Percentiles rank a stretch among this genome's conserved stretches.
Conservation (phyloP, 2,113 vertebrate species). For the Petroica traversi region DNA sequence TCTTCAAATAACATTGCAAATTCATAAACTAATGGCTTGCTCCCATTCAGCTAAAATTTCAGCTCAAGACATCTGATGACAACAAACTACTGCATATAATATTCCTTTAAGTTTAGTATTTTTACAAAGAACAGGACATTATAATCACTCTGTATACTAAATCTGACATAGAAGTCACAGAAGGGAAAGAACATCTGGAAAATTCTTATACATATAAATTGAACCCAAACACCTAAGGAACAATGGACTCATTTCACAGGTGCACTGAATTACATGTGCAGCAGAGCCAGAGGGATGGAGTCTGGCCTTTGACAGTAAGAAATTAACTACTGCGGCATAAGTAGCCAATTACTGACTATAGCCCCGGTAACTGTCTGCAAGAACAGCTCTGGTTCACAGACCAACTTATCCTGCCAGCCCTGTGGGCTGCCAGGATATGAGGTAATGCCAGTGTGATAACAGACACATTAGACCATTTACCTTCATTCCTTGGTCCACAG, state of each 20-base stretch:
- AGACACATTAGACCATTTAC: not conserved
- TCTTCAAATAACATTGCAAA: not conserved
- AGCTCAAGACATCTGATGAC: not conserved
- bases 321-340: not conserved
- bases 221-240: not conserved
- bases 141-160: not conserved
- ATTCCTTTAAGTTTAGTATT: not conserved
- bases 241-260: not conserved
- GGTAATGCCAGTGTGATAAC: not conserved
- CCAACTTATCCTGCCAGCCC: not conserved
- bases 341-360: not conserved
- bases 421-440: not conserved
- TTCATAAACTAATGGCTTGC: not conserved
- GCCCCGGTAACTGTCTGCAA: not conserved
- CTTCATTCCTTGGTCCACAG: not conserved
- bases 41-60: not conserved
- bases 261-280: not conserved
- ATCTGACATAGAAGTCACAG: not conserved
- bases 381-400: not conserved
- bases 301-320: not conserved
- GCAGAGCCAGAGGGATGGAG: not conserved
- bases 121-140: not conserved
- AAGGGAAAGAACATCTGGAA: not conserved
- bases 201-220: not conserved
- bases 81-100: not conserved